Percentiles rank a stretch among this genome's conserved stretches.
These are phyloP conservation scores for Anhinga anhinga DNA, from an alignment of 2,113 vertebrate species.

Conservation along the genomic window DNA sequence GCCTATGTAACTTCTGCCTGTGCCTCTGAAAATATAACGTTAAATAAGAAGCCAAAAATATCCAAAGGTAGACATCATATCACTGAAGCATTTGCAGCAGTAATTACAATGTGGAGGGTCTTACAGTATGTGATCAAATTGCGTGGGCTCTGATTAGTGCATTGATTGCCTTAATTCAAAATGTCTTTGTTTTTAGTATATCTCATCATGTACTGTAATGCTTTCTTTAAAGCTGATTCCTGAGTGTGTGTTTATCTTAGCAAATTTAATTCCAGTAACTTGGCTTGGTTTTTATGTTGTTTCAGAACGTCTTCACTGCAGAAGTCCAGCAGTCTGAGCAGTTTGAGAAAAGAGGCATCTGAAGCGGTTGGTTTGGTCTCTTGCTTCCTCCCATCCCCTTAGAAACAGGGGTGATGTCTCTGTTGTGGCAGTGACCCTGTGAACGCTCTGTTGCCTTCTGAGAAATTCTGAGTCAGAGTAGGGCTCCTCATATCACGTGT, in stretches of 20 bases:
- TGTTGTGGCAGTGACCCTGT: neutral
- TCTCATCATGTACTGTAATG: neutral
- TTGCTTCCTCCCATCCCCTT: neutral
- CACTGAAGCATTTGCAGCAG: neutral
- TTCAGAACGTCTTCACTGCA: conserved; percentile 74
- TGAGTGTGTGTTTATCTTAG: neutral
- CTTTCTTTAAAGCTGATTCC: neutral
- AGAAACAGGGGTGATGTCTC: neutral
- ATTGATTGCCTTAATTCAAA: neutral
- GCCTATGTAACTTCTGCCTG: neutral
- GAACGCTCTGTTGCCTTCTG: neutral
- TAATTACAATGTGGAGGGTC: neutral
- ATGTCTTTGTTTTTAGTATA: neutral
- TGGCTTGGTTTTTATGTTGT: conserved; percentile 13
- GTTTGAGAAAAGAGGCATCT: conserved; percentile 74
- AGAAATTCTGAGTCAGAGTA: neutral
- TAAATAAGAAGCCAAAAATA: neutral
- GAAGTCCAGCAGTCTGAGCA: conserved; percentile 80
- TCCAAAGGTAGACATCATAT: neutral
- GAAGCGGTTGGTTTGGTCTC: conserved; percentile 76
- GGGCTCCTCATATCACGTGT: neutral
- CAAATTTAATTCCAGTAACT: neutral
- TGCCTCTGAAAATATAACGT: neutral
- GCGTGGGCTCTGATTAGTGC: neutral
- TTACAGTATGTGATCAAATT: neutral